A percentile compares a stretch with the other conserved stretches of the same genome.
Conservation (phyloP, 1,140 invertebrate species). For the Drosophila arizonae region DNA sequence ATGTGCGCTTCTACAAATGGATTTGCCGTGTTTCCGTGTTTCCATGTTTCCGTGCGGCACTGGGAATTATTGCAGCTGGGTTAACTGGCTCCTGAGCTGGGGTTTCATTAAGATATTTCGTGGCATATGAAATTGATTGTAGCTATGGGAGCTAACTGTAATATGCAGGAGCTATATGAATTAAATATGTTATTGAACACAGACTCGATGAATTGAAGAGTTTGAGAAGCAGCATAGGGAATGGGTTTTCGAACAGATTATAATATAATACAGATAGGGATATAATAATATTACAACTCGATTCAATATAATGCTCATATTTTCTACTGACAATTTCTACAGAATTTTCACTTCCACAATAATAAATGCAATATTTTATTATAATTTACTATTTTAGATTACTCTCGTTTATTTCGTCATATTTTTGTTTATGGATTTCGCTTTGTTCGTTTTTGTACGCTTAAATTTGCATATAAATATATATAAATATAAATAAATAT, state of each 20-base stretch:
- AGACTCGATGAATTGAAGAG: too few relatives aligned
- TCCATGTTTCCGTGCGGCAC: not conserved
- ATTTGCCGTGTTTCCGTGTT: not conserved
- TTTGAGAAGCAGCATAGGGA: too few relatives aligned
- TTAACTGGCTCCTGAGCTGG: too few relatives aligned
- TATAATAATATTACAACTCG: not conserved
- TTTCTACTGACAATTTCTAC: too few relatives aligned
- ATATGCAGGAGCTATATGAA: too few relatives aligned
- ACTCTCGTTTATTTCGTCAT: slow-evolving; percentile 46
- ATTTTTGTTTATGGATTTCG: slow-evolving; percentile 30
- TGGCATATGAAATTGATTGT: too few relatives aligned
- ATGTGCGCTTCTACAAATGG: not conserved
- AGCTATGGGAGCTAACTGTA: too few relatives aligned
- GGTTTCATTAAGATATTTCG: too few relatives aligned
- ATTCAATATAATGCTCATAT: not conserved
- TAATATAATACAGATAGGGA: too few relatives aligned
- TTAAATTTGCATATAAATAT: slow-evolving; percentile 43
- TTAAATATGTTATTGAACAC: too few relatives aligned
- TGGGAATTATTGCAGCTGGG: not conserved
- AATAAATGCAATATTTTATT: not conserved
- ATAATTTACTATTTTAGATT: slow-evolving; percentile 21
- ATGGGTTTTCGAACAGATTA: too few relatives aligned
- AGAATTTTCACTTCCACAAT: not conserved
- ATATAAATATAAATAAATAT: slow-evolving; percentile 27
- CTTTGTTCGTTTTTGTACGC: slow-evolving; percentile 53